Evolutionary conservation across 2,113 vertebrate species (phyloP).

Genomic region (Myodes glareolus): DNA sequence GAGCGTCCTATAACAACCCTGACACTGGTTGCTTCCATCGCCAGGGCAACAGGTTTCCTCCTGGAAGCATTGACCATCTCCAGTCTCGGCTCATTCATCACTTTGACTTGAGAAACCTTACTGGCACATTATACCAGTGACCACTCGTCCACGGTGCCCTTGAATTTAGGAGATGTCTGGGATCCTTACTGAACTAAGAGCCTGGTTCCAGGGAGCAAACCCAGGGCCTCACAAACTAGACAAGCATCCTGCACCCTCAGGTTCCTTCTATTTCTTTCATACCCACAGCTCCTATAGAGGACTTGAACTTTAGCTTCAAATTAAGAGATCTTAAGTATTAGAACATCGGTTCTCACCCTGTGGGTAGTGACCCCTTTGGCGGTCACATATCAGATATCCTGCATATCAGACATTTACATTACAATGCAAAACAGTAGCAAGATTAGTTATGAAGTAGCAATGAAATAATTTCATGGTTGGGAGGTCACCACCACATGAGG

Average conservation of each 20-base stretch:
- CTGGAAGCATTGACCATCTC: neutral
- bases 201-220: neutral
- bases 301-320: neutral
- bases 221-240: neutral
- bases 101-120: neutral
- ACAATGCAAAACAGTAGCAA: neutral
- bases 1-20: neutral
- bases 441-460: neutral
- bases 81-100: neutral
- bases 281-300: neutral
- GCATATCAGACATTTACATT: neutral
- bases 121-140: neutral
- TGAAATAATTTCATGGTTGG: neutral
- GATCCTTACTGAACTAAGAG: neutral
- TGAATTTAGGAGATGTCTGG: neutral
- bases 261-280: neutral
- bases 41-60: neutral
- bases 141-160: neutral
- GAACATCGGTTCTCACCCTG: neutral
- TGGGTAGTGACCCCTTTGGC: neutral
- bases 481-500: neutral
- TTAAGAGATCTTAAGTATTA: neutral
- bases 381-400: neutral
- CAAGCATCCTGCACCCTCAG: neutral
- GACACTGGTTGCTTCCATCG: neutral